phyloP scores from a whole-genome alignment of 1,140 invertebrate species.

The Linepithema humile region DNA sequence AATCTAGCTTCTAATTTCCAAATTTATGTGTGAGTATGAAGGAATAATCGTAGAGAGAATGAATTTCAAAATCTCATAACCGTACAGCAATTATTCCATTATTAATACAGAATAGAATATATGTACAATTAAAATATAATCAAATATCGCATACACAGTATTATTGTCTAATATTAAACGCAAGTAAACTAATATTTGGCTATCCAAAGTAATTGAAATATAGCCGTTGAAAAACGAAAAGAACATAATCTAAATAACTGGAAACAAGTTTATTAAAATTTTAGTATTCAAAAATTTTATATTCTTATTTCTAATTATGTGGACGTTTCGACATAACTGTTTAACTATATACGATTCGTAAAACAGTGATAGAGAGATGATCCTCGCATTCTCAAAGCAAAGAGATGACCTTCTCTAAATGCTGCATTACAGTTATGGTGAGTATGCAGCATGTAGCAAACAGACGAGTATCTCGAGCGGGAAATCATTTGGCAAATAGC shows the following conservation, averaged over 20 bases:
- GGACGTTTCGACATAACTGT: not conserved
- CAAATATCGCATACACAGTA: not conserved
- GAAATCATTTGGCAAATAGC: slow-evolving; percentile 81
- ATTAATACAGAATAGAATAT: not conserved
- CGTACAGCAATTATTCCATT: not conserved
- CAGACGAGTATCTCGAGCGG: slow-evolving; percentile 50
- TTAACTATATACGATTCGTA: not conserved
- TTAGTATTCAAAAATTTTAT: not conserved
- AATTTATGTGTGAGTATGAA: not conserved
- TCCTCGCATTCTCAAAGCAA: not conserved
- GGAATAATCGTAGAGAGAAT: not conserved
- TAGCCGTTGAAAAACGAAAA: not conserved
- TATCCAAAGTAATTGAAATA: not conserved
- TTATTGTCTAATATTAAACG: not conserved
- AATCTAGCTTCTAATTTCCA: not conserved
- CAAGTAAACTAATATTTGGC: not conserved
- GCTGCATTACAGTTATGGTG: slow-evolving; percentile 26
- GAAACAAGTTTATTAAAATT: not conserved
- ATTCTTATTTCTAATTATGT: not conserved
- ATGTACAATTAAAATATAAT: slow-evolving; percentile 21
- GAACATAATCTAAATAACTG: not conserved
- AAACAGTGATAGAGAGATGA: slow-evolving; percentile 20
- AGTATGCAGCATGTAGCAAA: slow-evolving; percentile 42
- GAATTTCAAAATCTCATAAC: not conserved
- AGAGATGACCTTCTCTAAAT: slow-evolving; percentile 9